Evolutionary conservation across 2,888 invertebrate genomes (phyloP), one percentile per base, ranked within the genome.

Genomic region (Hemaris fuciformis): DNA sequence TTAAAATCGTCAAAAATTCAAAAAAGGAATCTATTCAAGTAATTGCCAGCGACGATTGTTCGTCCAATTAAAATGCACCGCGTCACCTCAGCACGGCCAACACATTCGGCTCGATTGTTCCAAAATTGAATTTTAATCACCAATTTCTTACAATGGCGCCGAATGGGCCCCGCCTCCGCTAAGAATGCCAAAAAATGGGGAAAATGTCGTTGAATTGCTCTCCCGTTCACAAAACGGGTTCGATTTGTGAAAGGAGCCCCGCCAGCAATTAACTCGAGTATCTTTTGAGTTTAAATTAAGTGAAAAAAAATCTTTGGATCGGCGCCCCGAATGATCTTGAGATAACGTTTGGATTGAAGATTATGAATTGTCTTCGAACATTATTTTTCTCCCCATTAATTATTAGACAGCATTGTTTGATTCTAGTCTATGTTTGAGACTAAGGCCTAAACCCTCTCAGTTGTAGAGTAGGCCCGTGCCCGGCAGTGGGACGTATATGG

Each of bases 51-150:
- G 81, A 77, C 77, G 84, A 83, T 83, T 80, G 83, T 82, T 85
- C 83, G 79, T 83, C 89, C 91, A 91, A 91, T 91, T 91, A 91
- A 87, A 89, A 91, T 90, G 90, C 91, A 90, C 87, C 85, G 83
- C 85, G 84, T 83, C 83, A 79, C 81, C 84, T 82, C 68, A 79
- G 72, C 84, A 81, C 68, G 78, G 72, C 81, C 75, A 80, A 87
- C 87, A 89, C 88, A 88, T 86, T 82, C 78, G 61, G 74, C 75
- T 72, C 80, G 87, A 92, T 91, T 92, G 91, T 91, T 86, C 91
- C 82, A 84, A 91, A 91, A 92, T 92, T 91, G 91, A 91, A 91
- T 92, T 92, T 91, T 92, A 92, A 92, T 92, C 89, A 90, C 91
- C 91, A 85, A 87, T 87, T 86, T 76, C 82, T 85, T 80, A 91